These are phyloP conservation scores for Eurystomus glaucurus DNA, from an alignment of 2,797 vertebrate genomes.

Conservation along the genomic window DNA sequence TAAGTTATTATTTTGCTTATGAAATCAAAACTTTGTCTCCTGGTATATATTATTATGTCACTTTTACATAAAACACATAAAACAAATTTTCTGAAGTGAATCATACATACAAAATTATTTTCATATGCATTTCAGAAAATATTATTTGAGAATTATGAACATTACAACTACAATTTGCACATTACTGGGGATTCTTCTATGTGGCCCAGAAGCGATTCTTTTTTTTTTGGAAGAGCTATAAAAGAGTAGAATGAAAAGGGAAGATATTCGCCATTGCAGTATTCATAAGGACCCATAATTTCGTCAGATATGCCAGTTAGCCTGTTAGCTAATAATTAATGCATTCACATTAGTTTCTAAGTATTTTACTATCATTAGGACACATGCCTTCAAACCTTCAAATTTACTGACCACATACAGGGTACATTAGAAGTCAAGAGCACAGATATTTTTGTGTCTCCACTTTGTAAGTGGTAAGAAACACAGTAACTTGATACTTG, in stretches of 20 bases:
- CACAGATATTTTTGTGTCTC: background rate
- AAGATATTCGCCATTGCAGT: background rate
- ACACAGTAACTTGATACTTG: accelerated
- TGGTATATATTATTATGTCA: background rate
- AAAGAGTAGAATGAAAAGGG: background rate
- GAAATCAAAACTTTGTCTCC: background rate
- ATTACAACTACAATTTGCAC: background rate
- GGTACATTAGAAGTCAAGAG: background rate
- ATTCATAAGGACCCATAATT: background rate
- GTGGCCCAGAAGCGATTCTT: background rate
- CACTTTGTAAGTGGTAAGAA: background rate
- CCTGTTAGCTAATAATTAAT: background rate
- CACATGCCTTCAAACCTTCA: background rate
- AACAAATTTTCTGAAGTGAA: background rate
- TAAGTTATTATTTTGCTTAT: background rate
- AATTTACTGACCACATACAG: background rate
- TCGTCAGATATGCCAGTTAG: background rate
- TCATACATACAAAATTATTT: background rate
- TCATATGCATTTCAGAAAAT: background rate
- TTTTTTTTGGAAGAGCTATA: background rate
- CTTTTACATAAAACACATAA: background rate
- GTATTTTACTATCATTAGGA: background rate
- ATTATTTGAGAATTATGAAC: background rate
- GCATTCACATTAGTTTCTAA: background rate
- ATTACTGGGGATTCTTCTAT: background rate